Conservation (phyloP, 2,888 invertebrate genomes). For the Charanyca ferruginea region DNA sequence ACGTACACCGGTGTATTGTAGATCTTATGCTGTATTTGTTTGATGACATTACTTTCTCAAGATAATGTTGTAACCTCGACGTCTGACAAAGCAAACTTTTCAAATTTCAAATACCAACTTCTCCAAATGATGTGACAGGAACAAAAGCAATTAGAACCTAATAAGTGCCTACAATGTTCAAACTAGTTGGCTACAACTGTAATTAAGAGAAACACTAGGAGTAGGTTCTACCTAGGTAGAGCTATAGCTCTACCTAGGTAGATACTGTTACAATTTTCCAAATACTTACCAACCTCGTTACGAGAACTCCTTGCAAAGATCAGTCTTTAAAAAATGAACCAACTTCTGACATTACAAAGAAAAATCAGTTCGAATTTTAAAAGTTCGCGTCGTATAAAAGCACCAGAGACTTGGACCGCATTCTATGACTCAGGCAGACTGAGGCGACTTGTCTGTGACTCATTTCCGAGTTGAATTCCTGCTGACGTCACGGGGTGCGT, state of each 20-base stretch:
- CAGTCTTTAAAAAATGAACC: not conserved
- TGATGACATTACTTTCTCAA: too few relatives aligned
- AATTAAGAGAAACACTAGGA: too few relatives aligned
- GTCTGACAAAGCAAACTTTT: too few relatives aligned
- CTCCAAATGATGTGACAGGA: not conserved
- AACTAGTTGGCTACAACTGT: not conserved
- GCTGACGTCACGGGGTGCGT: conserved; percentile 84
- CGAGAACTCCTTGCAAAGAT: too few relatives aligned
- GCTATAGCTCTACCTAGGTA: too few relatives aligned
- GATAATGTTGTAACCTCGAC: not conserved
- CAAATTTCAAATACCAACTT: not conserved
- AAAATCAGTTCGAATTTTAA: conserved; percentile 11
- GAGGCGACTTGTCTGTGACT: conserved; percentile 71
- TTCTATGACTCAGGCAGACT: conserved; percentile 71
- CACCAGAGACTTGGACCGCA: conserved; percentile 49
- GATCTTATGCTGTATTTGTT: too few relatives aligned
- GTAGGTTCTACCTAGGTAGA: too few relatives aligned
- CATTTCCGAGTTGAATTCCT: conserved; percentile 85
- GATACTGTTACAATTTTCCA: too few relatives aligned
- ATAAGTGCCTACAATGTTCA: too few relatives aligned
- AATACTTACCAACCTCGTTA: too few relatives aligned
- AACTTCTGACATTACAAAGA: conserved; percentile 19
- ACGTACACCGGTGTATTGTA: too few relatives aligned
- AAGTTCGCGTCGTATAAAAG: conserved; percentile 49
- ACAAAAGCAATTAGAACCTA: not conserved